These are phyloP conservation scores for Xiphias gladius DNA, from an alignment of 2,113 vertebrate species.

Conservation along the genomic window DNA sequence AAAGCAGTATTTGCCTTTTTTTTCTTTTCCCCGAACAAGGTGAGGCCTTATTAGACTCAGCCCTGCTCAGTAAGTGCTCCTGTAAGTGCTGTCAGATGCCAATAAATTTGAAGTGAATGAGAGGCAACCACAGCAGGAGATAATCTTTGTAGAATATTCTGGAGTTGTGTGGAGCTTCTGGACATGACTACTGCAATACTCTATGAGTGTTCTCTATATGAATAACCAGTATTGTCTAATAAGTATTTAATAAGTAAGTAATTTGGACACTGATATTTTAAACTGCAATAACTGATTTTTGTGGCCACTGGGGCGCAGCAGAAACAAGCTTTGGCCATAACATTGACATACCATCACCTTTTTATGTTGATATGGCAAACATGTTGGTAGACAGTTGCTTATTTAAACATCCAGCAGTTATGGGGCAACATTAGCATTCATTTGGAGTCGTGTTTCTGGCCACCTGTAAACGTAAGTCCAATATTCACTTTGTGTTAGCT, in stretches of 20 bases:
- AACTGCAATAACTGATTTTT: too few relatives aligned
- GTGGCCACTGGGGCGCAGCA: too few relatives aligned
- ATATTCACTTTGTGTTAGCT: too few relatives aligned
- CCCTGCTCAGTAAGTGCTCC: constrained; percentile 55
- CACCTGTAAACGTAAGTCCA: too few relatives aligned
- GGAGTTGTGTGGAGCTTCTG: neutral
- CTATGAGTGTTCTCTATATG: neutral
- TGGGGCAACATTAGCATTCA: too few relatives aligned
- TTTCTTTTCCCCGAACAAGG: constrained; percentile 16
- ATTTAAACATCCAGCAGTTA: too few relatives aligned
- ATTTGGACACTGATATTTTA: neutral
- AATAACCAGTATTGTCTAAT: neutral
- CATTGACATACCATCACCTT: neutral
- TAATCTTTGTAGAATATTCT: constrained; percentile 8
- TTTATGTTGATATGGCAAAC: too few relatives aligned
- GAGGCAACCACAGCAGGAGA: constrained; percentile 36
- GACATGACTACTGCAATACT: neutral
- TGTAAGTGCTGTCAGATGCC: constrained; percentile 79
- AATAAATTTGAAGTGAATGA: constrained; percentile 57
- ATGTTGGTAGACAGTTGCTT: too few relatives aligned
- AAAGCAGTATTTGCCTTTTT: constrained; percentile 41
- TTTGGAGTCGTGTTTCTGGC: too few relatives aligned
- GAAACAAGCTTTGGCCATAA: neutral
- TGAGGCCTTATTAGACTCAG: constrained; percentile 40
- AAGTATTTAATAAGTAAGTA: too few relatives aligned